Evolutionary conservation across 2,888 invertebrate genomes (phyloP), one percentile per base, ranked within the genome.

Genomic region (Esperia sulphurella): DNA sequence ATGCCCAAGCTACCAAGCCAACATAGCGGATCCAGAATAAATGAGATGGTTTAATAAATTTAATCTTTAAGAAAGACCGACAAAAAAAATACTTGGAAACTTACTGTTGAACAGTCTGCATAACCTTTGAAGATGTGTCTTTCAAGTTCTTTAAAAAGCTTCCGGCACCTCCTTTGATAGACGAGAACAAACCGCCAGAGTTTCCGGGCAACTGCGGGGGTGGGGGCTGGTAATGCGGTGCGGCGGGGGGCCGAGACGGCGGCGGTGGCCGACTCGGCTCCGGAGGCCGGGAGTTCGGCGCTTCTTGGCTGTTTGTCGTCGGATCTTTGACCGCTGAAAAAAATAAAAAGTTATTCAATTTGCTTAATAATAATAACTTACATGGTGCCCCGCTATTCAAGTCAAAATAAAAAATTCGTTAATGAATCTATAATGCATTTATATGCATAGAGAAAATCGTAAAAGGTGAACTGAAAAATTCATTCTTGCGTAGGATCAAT

Each of bases 71-170:
- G 5, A 30, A 42, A 40, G 42, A 39, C 33, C 8, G 10, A 33
- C 10, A 33, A 6, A 30, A 37, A n/a, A 14, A 35, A 35, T 39
- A 31, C 39, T 44, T 28, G 6, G 2, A 45, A 42, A 92, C 93
- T 92, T 75, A 94, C 92, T 97, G 96, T 78, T 97, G 97, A 57
- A 98, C 96, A 35, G 97, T 96, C 77, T 98, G 97, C 94, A 98
- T 98, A 39, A 99, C 97, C 91, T 98, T 98, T 35, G 95, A 95
- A 14, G 98, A 97, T 0, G 98, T 98, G 71, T 98, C 98, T 79
- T 97, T 98, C 29, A 99, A 87, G 73, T 98, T 98, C 71, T 97
- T 97, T 52, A 98, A 90, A 65, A 98, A 94, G 69, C 94, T 97
- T 1, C 98, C 97, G 14, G 98, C 98, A 44, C 98, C 97, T 21